Evolutionary conservation across 1,140 invertebrate species (phyloP).

Genomic region (Odontomachus brunneus): DNA sequence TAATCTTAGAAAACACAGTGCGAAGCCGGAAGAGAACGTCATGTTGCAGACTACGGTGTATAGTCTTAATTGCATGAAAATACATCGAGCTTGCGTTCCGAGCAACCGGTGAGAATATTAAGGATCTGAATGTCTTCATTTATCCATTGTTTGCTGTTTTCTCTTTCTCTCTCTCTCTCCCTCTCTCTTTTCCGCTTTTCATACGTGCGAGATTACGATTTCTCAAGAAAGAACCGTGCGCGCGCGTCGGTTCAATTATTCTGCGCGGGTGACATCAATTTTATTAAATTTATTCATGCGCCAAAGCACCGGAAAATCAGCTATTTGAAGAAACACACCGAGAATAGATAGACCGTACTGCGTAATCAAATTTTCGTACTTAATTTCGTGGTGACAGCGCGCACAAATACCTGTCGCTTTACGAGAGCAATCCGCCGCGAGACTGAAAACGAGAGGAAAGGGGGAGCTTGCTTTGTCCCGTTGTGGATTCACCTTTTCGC

Average conservation of each 20-base stretch:
- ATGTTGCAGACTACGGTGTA: too few species aligned
- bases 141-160: too few species aligned
- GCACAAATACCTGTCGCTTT: constrained; percentile 9
- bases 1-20: not conserved
- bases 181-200: not conserved
- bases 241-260: constrained; percentile 29
- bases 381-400: constrained; percentile 35
- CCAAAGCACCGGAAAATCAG: constrained; percentile 18
- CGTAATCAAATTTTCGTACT: constrained; percentile 47
- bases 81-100: too few species aligned
- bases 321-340: constrained; percentile 44
- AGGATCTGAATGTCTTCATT: too few species aligned
- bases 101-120: too few species aligned
- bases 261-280: not conserved
- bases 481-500: constrained; percentile 16
- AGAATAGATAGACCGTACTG: constrained; percentile 2
- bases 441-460: not conserved
- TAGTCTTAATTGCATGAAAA: too few species aligned
- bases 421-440: not conserved
- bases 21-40: too few species aligned
- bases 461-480: constrained; percentile 21
- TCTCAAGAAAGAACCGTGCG: not conserved
- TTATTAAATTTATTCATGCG: constrained; percentile 43
- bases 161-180: too few species aligned
- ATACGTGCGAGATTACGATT: not conserved